Evolutionary conservation across 1,140 invertebrate species (phyloP).

Genomic region (Drosophila navojoa): DNA sequence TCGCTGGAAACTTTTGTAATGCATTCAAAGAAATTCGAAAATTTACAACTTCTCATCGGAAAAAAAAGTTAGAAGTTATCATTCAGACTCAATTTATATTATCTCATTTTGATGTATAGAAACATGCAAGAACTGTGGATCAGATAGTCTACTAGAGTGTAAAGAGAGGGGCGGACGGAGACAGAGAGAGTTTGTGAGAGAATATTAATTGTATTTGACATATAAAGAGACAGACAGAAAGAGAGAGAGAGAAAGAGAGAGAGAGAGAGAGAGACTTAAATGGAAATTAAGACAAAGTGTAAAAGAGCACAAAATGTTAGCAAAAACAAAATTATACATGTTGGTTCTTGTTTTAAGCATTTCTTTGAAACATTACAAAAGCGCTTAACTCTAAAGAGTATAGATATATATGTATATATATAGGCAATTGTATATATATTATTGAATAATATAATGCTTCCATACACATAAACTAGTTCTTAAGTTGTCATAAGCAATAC

Average conservation of each 20-base stretch:
- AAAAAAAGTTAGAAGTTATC: not conserved
- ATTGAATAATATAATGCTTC: conserved; percentile 30
- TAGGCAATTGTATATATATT: conserved; percentile 41
- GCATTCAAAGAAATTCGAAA: conserved; percentile 48
- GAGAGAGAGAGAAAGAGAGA: conserved; percentile 1
- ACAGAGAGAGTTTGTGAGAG: conserved; percentile 1
- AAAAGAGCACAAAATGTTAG: conserved; percentile 49
- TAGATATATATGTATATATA: conserved; percentile 34
- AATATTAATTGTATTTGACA: not conserved
- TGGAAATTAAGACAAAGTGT: conserved; percentile 15
- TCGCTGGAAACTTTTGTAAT: conserved; percentile 53
- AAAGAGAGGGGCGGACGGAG: conserved; percentile 16
- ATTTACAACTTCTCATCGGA: not conserved
- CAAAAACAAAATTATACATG: conserved; percentile 43
- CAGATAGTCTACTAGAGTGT: not conserved
- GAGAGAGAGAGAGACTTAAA: conserved; percentile 7
- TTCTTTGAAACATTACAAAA: conserved; percentile 75
- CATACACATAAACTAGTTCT: conserved; percentile 55
- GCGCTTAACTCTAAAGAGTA: conserved; percentile 62
- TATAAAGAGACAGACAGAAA: conserved; percentile 2
- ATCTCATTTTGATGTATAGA: not conserved
- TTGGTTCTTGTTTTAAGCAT: conserved; percentile 43
- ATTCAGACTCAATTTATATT: not conserved
- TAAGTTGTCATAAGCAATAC: conserved; percentile 43
- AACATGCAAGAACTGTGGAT: conserved; percentile 24